Base-by-base conservation (phyloP, 2,797 vertebrate genomes). In the Sebastes cheni region DNA sequence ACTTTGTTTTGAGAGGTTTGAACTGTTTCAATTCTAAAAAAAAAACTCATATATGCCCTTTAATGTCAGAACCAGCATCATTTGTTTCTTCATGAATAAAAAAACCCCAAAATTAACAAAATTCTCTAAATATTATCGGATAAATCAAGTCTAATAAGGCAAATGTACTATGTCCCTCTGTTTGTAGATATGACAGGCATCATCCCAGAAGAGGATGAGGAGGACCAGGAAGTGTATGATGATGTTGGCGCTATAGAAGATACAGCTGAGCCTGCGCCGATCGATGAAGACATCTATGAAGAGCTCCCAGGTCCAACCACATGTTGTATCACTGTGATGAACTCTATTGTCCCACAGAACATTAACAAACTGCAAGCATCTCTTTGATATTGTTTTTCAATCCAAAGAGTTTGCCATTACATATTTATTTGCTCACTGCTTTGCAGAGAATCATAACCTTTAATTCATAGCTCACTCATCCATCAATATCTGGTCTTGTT, bases 241-340 rank as follows among this genome's bases (percentile, higher is more conserved):
- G 98, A 99, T 25, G 95, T 98, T 30, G 97, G 96, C 20, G 77
- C 89, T 13, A 66, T 29, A 1, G 2, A 90, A 27, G 77, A 59
- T 6, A 2, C 36, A 16, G 1, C 3, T 2, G 39, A 52, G 13
- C 0, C 80, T 22, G 85, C 22, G 29, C 88, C 79, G 0, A 89
- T 84, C 5, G 96, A 97, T 34, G 97, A 98, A 0, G 97, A 98
- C 77, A 99, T 99, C 92, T 99, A 99, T 77, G 98, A 99, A 95
- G 97, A 95, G 84, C 96, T 99, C 79, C 97, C 97, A 97, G 98
- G 98, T 99, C 92, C 72, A 69, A 60, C 32, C 18, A 22, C 5
- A 6, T 34, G n/a, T 70, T 72, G 34, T 25, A 22, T 64, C n/a
- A 46, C 70, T 39, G 34, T 20, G 14, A 34, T 22, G 2, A 25